Percentiles rank a stretch among this genome's conserved stretches.
Conservation (phyloP, 2,797 vertebrate genomes). For the Macropodus opercularis region DNA sequence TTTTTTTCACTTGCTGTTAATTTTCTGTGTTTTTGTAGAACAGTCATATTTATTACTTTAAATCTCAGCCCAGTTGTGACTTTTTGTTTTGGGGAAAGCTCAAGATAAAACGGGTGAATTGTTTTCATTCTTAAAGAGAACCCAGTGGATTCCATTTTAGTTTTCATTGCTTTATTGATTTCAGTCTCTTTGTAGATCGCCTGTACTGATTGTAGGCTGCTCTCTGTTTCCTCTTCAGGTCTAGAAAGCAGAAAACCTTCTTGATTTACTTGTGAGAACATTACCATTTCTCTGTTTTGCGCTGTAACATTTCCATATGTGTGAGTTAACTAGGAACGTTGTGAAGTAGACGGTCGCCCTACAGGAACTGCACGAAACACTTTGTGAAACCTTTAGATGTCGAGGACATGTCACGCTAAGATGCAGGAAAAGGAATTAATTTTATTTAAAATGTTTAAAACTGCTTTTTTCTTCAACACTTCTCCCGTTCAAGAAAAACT, state of each 20-base stretch:
- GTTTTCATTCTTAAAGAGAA: neutral
- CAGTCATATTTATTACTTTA: slow-evolving; percentile 41
- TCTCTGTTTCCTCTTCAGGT: slow-evolving; percentile 30
- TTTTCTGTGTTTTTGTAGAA: slow-evolving; percentile 43
- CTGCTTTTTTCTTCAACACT: too few species aligned
- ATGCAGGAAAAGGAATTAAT: neutral
- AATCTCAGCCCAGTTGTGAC: slow-evolving; percentile 10
- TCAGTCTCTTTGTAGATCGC: slow-evolving; percentile 16
- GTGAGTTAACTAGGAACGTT: neutral
- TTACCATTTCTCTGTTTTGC: slow-evolving; percentile 14
- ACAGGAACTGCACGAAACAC: neutral
- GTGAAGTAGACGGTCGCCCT: neutral
- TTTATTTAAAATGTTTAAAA: neutral
- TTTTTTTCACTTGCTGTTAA: slow-evolving; percentile 38
- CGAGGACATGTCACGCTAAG: neutral
- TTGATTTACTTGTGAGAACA: slow-evolving; percentile 22
- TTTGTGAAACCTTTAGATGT: neutral
- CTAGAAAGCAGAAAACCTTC: slow-evolving; percentile 6
- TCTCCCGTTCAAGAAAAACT: neutral
- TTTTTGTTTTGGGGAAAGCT: slow-evolving; percentile 9
- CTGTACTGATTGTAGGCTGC: neutral
- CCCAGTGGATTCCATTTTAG: slow-evolving; percentile 13
- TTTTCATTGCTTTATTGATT: neutral
- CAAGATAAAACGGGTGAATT: neutral
- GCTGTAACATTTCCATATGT: slow-evolving; percentile 17